These are phyloP conservation scores for Sarcophaga bullata DNA, from an alignment of 1,140 invertebrate species.

Conservation along the genomic window DNA sequence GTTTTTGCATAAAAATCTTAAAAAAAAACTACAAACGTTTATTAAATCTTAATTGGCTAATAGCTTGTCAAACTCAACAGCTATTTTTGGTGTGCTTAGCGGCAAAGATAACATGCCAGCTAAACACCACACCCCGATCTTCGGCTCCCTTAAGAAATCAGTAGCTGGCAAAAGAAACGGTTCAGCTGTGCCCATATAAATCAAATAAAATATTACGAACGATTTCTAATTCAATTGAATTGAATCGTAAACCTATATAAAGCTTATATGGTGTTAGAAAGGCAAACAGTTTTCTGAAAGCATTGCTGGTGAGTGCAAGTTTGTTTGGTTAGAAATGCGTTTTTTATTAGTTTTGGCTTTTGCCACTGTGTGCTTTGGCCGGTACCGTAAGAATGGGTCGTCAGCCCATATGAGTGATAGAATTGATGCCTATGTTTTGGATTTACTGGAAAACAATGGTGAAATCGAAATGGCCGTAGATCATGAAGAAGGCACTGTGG, in stretches of 20 bases:
- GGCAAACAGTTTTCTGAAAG: slow-evolving; percentile 40
- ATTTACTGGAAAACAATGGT: slow-evolving; percentile 50
- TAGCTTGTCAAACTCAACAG: neutral
- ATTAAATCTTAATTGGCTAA: slow-evolving; percentile 7
- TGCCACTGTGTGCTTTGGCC: slow-evolving; percentile 55
- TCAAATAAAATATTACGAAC: neutral
- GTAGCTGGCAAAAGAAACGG: neutral
- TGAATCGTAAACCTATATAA: slow-evolving; percentile 29
- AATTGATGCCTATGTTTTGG: slow-evolving; percentile 38
- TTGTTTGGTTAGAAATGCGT: slow-evolving; percentile 51
- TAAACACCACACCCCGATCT: neutral
- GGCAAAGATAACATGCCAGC: neutral
- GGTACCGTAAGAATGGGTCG: slow-evolving; percentile 47
- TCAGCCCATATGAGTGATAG: slow-evolving; percentile 9
- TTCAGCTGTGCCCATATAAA: neutral
- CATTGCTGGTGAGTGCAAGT: slow-evolving; percentile 8
- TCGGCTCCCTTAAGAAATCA: neutral
- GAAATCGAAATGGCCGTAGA: slow-evolving; percentile 55
- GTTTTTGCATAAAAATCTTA: too few relatives aligned
- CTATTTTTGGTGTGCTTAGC: neutral
- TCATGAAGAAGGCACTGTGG: slow-evolving; percentile 47
- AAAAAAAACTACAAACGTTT: too few relatives aligned
- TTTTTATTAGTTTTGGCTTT: slow-evolving; percentile 60
- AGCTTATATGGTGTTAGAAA: neutral
- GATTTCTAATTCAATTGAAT: neutral